A percentile compares a stretch with the other conserved stretches of the same genome.
Evolutionary conservation across 1,140 invertebrate genomes (phyloP).

Genomic region (Zaprionus nigranus): DNA sequence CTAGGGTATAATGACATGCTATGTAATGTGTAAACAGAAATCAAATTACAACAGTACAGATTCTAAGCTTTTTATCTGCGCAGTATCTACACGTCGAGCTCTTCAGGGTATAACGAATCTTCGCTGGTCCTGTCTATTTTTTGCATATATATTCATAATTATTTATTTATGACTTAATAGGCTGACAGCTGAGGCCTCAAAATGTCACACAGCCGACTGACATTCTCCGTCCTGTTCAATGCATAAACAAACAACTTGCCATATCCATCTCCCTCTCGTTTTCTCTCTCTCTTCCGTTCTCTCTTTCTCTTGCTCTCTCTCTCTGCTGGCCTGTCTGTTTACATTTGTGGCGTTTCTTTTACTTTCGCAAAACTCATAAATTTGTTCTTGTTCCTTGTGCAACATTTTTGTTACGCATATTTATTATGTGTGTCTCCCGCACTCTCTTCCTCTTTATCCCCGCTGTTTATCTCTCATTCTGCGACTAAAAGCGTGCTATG

Average conservation of each 20-base stretch:
- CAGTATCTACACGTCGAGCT: not conserved
- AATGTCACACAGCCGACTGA: slow-evolving; percentile 31
- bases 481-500: slow-evolving; percentile 56
- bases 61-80: not conserved
- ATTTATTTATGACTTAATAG: slow-evolving; percentile 54
- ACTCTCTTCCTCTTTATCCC: not conserved
- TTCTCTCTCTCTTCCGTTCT: not conserved
- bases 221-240: slow-evolving; percentile 26
- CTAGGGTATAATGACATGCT: not conserved
- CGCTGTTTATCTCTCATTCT: not conserved
- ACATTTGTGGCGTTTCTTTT: slow-evolving; percentile 40
- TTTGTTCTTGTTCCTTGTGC: slow-evolving; percentile 51
- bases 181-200: slow-evolving; percentile 40
- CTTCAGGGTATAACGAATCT: not conserved
- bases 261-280: not conserved
- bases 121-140: slow-evolving; percentile 3
- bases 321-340: slow-evolving; percentile 13
- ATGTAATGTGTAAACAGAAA: not conserved
- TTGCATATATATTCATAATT: slow-evolving; percentile 36
- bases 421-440: slow-evolving; percentile 38
- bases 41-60: not conserved
- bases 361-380: slow-evolving; percentile 52
- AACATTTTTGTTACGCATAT: slow-evolving; percentile 55
- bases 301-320: not conserved
- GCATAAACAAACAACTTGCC: slow-evolving; percentile 28